Conservation (phyloP, 2,888 invertebrate genomes). For the Erpobdella octoculata region DNA sequence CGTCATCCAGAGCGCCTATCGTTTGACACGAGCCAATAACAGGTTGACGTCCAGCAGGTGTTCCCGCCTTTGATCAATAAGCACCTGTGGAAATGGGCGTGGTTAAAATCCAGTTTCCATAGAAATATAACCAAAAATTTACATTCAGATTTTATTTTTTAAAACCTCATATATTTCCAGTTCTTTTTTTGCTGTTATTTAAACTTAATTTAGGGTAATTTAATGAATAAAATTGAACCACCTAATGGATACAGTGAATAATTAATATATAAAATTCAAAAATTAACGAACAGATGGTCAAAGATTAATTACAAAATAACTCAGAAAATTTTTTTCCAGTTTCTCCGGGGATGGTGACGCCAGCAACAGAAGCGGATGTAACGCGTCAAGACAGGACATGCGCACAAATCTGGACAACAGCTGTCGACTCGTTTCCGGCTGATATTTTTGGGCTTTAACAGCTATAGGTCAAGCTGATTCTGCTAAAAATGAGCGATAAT, state of each 20-base stretch:
- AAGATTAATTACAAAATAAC: neutral
- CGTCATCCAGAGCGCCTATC: neutral
- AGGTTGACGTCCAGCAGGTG: slow-evolving; percentile 17
- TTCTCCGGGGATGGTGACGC: neutral
- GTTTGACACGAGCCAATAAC: slow-evolving; percentile 10
- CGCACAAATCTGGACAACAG: too few relatives aligned
- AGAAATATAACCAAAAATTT: slow-evolving; percentile 6
- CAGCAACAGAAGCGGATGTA: neutral
- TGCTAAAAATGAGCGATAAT: neutral
- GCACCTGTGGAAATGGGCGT: slow-evolving; percentile 8
- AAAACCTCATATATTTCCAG: too few relatives aligned
- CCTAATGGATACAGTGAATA: too few relatives aligned
- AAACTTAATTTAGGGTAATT: neutral
- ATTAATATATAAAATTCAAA: too few relatives aligned
- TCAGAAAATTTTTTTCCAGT: neutral
- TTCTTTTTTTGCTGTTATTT: neutral
- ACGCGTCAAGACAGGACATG: neutral
- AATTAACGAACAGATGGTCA: neutral
- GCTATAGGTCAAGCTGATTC: neutral
- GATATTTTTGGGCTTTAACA: neutral
- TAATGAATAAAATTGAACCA: too few relatives aligned
- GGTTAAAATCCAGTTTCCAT: neutral
- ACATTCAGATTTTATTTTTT: neutral
- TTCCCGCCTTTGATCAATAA: slow-evolving; percentile 16
- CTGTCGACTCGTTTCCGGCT: neutral